Conservation (phyloP, 2,888 invertebrate genomes). For the Thysanoteuthis rhombus region DNA sequence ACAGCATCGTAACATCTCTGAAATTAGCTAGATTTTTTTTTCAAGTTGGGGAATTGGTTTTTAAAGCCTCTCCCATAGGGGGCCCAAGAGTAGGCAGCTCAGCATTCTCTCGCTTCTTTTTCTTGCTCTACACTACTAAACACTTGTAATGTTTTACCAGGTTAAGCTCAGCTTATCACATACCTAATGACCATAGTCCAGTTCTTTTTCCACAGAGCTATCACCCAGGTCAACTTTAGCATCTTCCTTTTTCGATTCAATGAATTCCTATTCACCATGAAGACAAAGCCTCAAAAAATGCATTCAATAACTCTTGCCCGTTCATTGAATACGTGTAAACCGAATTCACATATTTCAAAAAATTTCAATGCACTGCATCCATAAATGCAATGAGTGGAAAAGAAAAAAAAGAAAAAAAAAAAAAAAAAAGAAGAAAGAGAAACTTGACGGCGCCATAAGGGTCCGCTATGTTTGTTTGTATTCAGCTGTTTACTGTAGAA, state of each 20-base stretch:
- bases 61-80: no score
- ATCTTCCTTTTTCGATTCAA: neutral
- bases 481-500: neutral
- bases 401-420: neutral
- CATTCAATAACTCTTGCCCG: neutral
- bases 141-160: no score
- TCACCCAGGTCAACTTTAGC: neutral
- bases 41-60: no score
- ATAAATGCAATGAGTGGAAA: neutral
- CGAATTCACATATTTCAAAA: neutral
- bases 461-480: neutral
- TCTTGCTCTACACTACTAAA: no score
- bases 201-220: neutral
- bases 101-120: no score
- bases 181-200: neutral
- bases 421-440: neutral
- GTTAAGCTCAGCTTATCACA: neutral
- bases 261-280: neutral
- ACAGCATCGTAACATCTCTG: no score
- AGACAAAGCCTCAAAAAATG: neutral
- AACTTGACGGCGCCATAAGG: neutral
- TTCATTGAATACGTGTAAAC: neutral
- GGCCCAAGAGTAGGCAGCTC: no score
- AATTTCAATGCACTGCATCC: neutral
- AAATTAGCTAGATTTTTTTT: no score